A percentile compares a stretch with the other conserved stretches of the same genome.
phyloP scores from a whole-genome alignment of 2,113 vertebrate species.

The Pelecanus crispus region DNA sequence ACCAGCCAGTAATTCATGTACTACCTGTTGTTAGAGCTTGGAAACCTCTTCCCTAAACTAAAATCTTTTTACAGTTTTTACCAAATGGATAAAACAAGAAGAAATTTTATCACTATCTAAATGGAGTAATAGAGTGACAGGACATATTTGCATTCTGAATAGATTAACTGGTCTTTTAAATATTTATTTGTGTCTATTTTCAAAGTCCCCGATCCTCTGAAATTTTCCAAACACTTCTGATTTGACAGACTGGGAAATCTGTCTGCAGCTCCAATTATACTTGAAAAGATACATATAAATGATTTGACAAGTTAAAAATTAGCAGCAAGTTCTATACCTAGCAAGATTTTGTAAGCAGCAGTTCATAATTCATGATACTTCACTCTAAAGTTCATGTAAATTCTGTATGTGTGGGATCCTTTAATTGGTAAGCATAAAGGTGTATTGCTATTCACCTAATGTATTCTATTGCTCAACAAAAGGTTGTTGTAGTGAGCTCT shows the following conservation, averaged over 20 bases:
- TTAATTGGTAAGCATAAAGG: constrained; percentile 72
- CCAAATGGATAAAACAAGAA: neutral
- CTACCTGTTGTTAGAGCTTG: neutral
- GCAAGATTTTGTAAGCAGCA: constrained; percentile 32
- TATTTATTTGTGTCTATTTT: constrained; percentile 61
- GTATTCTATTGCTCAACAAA: constrained; percentile 76
- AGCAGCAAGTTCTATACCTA: constrained; percentile 59
- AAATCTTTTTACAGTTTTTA: neutral
- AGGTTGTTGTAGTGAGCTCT: constrained; percentile 75
- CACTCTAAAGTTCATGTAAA: constrained; percentile 42
- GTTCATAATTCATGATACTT: constrained; percentile 64
- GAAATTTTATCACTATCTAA: constrained; percentile 6
- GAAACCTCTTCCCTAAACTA: neutral
- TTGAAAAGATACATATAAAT: constrained; percentile 68
- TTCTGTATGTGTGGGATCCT: constrained; percentile 35
- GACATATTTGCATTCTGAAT: constrained; percentile 47
- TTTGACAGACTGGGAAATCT: constrained; percentile 60
- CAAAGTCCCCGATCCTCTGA: constrained; percentile 34
- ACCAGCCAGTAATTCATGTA: neutral
- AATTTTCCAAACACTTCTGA: constrained; percentile 54
- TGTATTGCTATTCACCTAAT: constrained; percentile 78
- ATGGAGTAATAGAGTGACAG: constrained; percentile 28
- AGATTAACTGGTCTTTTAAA: constrained; percentile 47
- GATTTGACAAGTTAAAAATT: constrained; percentile 67
- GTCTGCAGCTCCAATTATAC: constrained; percentile 65